Conservation (phyloP, 2,113 vertebrate genomes). For the Tretioscincus oriximinensis region DNA sequence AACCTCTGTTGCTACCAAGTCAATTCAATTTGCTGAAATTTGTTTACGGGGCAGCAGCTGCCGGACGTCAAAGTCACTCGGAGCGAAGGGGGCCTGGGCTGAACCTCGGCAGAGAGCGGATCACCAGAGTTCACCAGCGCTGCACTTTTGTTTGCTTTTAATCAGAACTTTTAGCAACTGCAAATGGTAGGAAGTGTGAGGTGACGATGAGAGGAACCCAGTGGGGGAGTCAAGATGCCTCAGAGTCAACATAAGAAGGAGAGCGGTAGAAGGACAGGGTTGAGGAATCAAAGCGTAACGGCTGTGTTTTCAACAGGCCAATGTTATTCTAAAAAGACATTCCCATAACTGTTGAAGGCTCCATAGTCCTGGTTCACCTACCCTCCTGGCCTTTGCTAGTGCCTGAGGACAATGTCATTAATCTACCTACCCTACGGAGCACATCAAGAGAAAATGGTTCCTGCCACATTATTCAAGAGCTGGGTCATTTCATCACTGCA, state of each 20-base stretch:
- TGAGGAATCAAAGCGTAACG: neutral
- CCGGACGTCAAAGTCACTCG: neutral
- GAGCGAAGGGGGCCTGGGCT: neutral
- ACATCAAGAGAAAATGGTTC: neutral
- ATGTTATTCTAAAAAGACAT: neutral
- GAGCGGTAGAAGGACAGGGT: neutral
- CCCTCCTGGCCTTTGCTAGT: accelerated
- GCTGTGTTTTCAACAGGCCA: neutral
- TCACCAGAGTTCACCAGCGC: neutral
- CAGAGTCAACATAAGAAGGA: neutral
- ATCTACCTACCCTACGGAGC: neutral
- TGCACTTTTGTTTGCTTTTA: neutral
- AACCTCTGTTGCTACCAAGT: constrained; percentile 5
- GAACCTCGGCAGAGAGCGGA: neutral
- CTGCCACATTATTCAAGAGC: neutral
- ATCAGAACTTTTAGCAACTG: accelerated
- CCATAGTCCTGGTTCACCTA: accelerated
- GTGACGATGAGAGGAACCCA: neutral
- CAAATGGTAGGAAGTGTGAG: accelerated
- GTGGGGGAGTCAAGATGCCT: neutral
- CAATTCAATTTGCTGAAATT: neutral
- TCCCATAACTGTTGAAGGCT: neutral
- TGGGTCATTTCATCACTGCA: neutral
- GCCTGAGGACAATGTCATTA: neutral
- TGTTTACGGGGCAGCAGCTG: neutral